Evolutionary conservation across 2,113 vertebrate genomes (phyloP).

Genomic region (Microcebus griseorufus): DNA sequence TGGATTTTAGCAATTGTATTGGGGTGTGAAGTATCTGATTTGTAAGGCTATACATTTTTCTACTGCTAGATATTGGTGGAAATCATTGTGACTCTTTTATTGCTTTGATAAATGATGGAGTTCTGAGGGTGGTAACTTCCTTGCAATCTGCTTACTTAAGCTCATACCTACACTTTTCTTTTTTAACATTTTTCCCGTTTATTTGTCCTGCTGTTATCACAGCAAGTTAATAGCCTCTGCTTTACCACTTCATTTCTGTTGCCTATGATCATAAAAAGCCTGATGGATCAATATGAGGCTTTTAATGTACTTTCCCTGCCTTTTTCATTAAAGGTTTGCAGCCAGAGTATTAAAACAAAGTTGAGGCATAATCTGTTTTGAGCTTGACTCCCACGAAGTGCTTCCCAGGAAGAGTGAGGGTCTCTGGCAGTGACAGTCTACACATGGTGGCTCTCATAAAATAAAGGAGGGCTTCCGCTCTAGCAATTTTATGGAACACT

Average conservation of each 20-base stretch:
- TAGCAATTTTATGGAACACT: neutral
- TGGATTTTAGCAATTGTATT: neutral
- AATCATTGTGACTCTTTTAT: neutral
- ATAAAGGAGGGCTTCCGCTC: neutral
- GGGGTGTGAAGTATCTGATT: neutral
- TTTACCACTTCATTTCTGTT: neutral
- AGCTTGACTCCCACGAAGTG: neutral
- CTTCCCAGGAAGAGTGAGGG: neutral
- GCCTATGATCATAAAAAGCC: slow-evolving; percentile 1
- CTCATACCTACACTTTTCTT: neutral
- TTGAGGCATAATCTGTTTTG: neutral
- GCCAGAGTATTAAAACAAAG: neutral
- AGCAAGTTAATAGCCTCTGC: neutral
- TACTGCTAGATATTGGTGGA: neutral
- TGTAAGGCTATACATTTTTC: neutral
- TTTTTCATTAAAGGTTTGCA: slow-evolving; percentile 29
- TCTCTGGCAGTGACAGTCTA: neutral
- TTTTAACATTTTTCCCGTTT: slow-evolving; percentile 18
- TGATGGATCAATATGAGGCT: slow-evolving; percentile 30
- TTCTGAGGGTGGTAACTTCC: neutral
- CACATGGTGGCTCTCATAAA: neutral
- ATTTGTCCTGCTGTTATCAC: neutral
- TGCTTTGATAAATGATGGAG: neutral
- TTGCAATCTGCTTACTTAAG: slow-evolving; percentile 15
- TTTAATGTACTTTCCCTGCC: slow-evolving; percentile 36